Base-by-base conservation (phyloP, 2,888 invertebrate genomes). In the Oxystoma pomonae region DNA sequence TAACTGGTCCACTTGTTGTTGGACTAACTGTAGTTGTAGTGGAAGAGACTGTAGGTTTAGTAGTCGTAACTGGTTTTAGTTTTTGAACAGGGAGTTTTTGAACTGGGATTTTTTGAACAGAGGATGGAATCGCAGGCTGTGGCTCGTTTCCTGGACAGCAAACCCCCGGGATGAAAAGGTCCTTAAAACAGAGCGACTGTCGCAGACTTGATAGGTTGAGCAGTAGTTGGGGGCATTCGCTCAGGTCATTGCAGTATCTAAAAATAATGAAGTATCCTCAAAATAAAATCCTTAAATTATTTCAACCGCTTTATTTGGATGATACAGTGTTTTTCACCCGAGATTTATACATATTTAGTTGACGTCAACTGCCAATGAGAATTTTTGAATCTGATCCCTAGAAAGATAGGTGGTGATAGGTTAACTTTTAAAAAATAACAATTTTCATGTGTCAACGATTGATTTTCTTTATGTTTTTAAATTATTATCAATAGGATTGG, bases 151-250 rank as follows among this genome's bases (percentile, higher is more conserved):
- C 71, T 0, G 95, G 95, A 78, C 96, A 96, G 75, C 96, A 96
- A 1, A 96, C 95, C 1, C 96, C 96, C 1, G 96, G 96, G 1
- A 93, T 91, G 74, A 95, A 94, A 1, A 95, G 83, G 67, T 91
- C 92, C 81, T 95, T 94, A 75, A 96, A 96, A 75, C 96, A 96
- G 9, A 96, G 82, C 0, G 94, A 94, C 74, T 94, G 92, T 22
- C 95, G 82, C 17, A 96, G 82, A 76, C 89, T 90, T 16, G 90
- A 87, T 59, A 95, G 82, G 78, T 95, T 92, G 19, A 96, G 80
- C 0, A 94, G 81, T 20, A 95, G 79, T 70, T 93, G 91, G 0
- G 95, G 94, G 74, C 95, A 95, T 73, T 91, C 92, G 73, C 93
- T 92, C 17, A 96, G 81, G 76, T 96, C 95, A 75, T 93, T 90